Percentiles rank a stretch among this genome's conserved stretches.
Evolutionary conservation across 1,140 invertebrate species (phyloP).

Genomic region (Ctenoplectra terminalis): DNA sequence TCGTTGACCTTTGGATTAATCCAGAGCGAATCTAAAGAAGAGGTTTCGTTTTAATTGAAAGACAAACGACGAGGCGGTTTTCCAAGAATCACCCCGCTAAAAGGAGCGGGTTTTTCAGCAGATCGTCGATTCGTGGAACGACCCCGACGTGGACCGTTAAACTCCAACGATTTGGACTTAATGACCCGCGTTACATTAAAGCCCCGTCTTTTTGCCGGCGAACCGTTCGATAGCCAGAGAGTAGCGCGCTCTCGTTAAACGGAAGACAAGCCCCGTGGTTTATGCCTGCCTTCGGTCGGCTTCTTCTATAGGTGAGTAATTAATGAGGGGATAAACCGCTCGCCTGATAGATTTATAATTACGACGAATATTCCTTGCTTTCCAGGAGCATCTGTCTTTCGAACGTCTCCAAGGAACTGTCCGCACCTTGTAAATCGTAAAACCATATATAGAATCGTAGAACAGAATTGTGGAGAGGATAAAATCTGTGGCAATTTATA

Average conservation of each 20-base stretch:
- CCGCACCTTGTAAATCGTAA: not conserved
- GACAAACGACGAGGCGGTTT: slow-evolving; percentile 11
- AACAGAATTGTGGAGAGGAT: too few species aligned
- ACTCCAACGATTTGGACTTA: slow-evolving; percentile 60
- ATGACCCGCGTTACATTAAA: slow-evolving; percentile 56
- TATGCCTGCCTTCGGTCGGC: slow-evolving; percentile 27
- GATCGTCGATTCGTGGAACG: slow-evolving; percentile 55
- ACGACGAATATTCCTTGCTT: slow-evolving; percentile 9
- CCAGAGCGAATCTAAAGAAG: not conserved
- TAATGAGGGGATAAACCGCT: slow-evolving; percentile 37
- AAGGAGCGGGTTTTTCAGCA: slow-evolving; percentile 17
- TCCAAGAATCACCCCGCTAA: slow-evolving; percentile 32
- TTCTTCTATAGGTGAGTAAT: slow-evolving; percentile 32
- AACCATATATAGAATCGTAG: too few species aligned
- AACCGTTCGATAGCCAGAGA: slow-evolving; percentile 49
- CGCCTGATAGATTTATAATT: slow-evolving; percentile 39
- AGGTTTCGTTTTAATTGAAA: slow-evolving; percentile 4
- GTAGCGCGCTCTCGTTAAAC: slow-evolving; percentile 49
- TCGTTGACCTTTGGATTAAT: not conserved
- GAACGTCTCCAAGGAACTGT: not conserved
- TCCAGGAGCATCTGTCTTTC: not conserved
- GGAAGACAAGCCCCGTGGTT: slow-evolving; percentile 38
- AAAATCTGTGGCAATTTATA: too few species aligned
- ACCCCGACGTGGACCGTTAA: slow-evolving; percentile 57
- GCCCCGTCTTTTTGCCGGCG: slow-evolving; percentile 42